Evolutionary conservation across 2,888 invertebrate genomes (phyloP), one percentile per base, ranked within the genome.

Genomic region (Ochropleura plecta): DNA sequence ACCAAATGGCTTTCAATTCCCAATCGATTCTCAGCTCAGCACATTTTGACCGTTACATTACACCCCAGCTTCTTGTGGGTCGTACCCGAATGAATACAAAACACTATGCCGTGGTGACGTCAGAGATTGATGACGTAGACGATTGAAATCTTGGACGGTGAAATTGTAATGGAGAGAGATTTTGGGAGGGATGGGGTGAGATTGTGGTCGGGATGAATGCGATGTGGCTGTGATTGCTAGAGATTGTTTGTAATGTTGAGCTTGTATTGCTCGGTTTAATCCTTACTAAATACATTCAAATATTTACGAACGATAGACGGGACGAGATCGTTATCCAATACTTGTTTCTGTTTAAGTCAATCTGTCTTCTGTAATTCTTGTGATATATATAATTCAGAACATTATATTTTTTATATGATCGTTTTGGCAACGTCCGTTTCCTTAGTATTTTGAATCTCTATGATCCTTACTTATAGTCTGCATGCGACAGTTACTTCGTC

Each of bases 91-190:
- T 82, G 76, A 67, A 78, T 68, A 81, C 87, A 87, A 86, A 87
- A 87, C 87, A 84, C 64, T 72, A 65, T 60, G 57, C 65, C 74
- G 78, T 55, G 77, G 74, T 84, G 80, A 81, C 86, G 86, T 86
- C 78, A 75, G 44, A 73, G 86, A 86, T 85, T 84, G 84, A 86
- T 86, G 82, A 78, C 82, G 63, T 67, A 16, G 65, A 65, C 30
- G 46, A 70, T 64, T 65, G 82, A 64, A 76, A 84, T 75, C 70
- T 76, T 74, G 60, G 68, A 69, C 51, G 63, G 51, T 57, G 72
- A 68, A 67, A 68, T 70, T 60, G 66, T 76, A 80, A 76, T 68
- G 67, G 44, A 12, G 46, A 44, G 60, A 12, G 48, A 49, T 51
- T 62, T 67, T 1, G 64, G 30, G 5, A 48, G 51, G 73, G 20